Conservation (phyloP, 1,140 invertebrate genomes). For the Bradysia coprophila region DNA sequence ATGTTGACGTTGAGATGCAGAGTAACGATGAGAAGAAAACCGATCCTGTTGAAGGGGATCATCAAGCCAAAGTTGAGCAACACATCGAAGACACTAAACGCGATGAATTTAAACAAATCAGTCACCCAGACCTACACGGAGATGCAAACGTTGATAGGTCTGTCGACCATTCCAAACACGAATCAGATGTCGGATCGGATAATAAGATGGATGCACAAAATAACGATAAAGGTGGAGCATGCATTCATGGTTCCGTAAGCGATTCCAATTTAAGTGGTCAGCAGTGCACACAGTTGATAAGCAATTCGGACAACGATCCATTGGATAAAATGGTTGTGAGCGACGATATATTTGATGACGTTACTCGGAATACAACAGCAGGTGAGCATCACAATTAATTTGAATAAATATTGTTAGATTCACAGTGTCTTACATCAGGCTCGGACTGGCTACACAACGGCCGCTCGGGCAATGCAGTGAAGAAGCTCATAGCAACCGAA, state of each 20-base stretch:
- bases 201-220: background rate
- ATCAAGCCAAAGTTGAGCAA: background rate
- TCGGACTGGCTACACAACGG: too few relatives aligned
- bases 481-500: too few relatives aligned
- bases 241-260: background rate
- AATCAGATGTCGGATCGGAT: background rate
- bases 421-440: too few relatives aligned
- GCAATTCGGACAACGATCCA: background rate
- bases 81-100: background rate
- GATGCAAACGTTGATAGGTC: too few relatives aligned
- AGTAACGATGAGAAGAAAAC: background rate
- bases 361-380: background rate
- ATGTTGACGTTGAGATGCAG: background rate
- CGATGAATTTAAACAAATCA: background rate
- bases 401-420: too few relatives aligned
- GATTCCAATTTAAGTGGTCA: background rate
- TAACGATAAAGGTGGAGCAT: background rate
- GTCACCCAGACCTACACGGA: too few relatives aligned
- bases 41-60: background rate
- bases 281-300: background rate
- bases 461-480: too few relatives aligned
- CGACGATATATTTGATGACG: background rate
- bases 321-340: too few relatives aligned
- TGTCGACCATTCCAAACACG: too few relatives aligned
- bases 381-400: too few relatives aligned